Base-by-base conservation (phyloP, 1,140 invertebrate genomes). In the Harpegnathos saltator region DNA sequence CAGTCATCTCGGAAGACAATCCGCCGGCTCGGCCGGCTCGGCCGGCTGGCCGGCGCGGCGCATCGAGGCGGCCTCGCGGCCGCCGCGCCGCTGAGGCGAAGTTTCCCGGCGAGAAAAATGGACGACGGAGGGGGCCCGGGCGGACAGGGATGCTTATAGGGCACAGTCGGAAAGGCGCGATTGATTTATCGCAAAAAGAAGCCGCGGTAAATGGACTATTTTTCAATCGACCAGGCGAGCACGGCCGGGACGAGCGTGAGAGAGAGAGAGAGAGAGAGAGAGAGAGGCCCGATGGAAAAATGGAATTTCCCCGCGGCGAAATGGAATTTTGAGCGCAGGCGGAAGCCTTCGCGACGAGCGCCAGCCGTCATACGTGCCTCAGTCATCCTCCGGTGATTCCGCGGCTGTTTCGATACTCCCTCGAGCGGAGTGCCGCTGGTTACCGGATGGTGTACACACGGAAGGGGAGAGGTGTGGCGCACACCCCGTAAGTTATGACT, bases 311-410 rank as follows among this genome's bases (percentile, higher is more conserved):
- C 65, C 85, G 44, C 50, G 56, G 73, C 84, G 88, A 91, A 92
- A 92, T 92, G 90, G 90, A 92, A 91, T 92, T 90, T 84, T 89
- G 83, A 85, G 78, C 77, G 66, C 72, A 82, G 38, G 26, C 66
- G 65, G 29, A 71, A 58, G 80, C 73, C 26, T 59, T 7, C 62
- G 75, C 24, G 26, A 80, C 44, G 17, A 48, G 63, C 58, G 33
- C 52, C 75, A 69, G 74, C 83, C 89, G 89, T 93, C 90, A 93
- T 92, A 92, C 92, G 92, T 92, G 92, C 86, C 84, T 91, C 88
- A 89, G 91, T 93, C 90, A 93, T 85, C 88, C 88, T 90, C 85
- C 89, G 90, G 85, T 92, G 92, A 93, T 93, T 93, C 91, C 85
- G 85, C 81, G 82, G 78, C 85, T 88, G 91, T 91, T 82, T 89